Conservation (phyloP, 2,888 invertebrate species). For the Pristionchus japonicus region DNA sequence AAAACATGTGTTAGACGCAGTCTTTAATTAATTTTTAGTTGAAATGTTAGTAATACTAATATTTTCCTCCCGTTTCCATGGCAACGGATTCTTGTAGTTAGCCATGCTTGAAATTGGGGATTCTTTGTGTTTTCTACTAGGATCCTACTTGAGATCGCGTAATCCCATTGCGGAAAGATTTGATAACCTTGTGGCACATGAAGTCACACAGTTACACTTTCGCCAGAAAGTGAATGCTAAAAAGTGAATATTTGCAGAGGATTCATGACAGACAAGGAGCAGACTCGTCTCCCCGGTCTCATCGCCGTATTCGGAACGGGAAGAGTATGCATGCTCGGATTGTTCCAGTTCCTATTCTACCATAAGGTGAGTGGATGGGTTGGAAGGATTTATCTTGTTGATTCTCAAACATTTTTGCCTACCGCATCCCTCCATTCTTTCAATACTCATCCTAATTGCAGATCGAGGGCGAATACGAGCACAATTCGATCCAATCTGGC, state of each 20-base stretch:
- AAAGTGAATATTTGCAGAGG: conserved; percentile 16
- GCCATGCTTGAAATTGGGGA: no score
- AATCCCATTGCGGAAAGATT: neutral
- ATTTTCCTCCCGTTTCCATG: no score
- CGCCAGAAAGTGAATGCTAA: no score
- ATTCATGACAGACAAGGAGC: conserved; percentile 32
- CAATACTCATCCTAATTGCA: neutral
- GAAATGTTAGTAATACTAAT: no score
- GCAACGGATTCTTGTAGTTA: no score
- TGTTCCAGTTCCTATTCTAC: conserved; percentile 21
- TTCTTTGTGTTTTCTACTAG: no score
- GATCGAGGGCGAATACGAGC: conserved; percentile 43
- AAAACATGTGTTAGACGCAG: no score
- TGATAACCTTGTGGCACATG: no score
- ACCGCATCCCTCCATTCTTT: no score
- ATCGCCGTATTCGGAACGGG: neutral
- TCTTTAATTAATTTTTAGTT: no score
- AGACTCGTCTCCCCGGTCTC: conserved; percentile 11
- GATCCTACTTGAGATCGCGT: no score
- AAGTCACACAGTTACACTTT: no score
- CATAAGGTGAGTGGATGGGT: neutral
- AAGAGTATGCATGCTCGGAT: neutral
- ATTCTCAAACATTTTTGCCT: neutral
- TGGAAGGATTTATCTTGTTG: neutral
- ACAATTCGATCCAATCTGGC: conserved; percentile 14